Conservation (phyloP, 2,113 vertebrate species). For the Ailuropoda melanoleuca region DNA sequence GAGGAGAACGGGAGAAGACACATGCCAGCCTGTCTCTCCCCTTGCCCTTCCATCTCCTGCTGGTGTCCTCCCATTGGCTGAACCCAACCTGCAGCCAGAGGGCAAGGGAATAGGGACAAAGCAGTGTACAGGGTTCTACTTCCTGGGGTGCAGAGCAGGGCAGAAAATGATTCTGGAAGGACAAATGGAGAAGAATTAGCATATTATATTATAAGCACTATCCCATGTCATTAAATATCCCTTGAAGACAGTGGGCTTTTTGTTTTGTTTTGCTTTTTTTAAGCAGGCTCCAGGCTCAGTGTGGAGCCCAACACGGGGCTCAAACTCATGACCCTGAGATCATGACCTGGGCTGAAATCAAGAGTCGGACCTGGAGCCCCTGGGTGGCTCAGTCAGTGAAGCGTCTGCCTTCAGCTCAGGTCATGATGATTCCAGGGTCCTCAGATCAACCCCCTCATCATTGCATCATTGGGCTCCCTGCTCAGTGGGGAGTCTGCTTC, state of each 20-base stretch:
- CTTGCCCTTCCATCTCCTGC: background rate
- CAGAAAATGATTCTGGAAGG: background rate
- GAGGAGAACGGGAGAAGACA: background rate
- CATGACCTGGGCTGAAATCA: background rate
- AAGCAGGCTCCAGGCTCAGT: background rate
- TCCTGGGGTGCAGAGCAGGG: background rate
- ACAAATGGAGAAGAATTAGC: background rate
- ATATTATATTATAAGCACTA: background rate
- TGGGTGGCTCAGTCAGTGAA: too few relatives aligned
- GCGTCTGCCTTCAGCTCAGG: too few relatives aligned
- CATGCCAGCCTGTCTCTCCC: background rate
- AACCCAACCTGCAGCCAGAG: background rate
- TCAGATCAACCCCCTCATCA: too few relatives aligned
- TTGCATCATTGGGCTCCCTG: too few relatives aligned
- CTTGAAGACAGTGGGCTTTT: background rate
- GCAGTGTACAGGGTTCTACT: background rate
- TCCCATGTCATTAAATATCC: background rate
- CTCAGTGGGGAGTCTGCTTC: too few relatives aligned
- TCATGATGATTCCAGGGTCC: too few relatives aligned
- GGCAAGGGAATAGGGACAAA: background rate
- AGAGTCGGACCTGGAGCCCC: background rate
- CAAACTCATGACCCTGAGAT: background rate
- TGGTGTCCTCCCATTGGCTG: background rate
- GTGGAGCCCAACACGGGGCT: background rate
- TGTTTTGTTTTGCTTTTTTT: background rate